phyloP scores from a whole-genome alignment of 2,113 vertebrate species.

The Potamarius usumacintae region DNA sequence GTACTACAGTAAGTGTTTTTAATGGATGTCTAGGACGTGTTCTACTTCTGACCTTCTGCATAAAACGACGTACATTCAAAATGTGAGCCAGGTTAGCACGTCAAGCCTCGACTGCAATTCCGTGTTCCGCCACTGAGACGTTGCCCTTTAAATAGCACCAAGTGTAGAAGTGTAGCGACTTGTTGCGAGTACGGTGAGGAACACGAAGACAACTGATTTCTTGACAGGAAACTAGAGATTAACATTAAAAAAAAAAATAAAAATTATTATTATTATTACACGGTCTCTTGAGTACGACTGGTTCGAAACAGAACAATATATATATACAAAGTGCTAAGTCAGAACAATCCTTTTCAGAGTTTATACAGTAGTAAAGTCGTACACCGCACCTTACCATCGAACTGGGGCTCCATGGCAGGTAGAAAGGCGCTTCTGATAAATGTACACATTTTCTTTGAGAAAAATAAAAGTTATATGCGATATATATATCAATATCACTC shows the following conservation, averaged over 20 bases:
- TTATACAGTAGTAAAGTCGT: slow-evolving; percentile 74
- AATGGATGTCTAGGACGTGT: slow-evolving; percentile 44
- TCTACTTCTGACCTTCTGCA: slow-evolving; percentile 3
- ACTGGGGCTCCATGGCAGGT: slow-evolving; percentile 80
- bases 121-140: slow-evolving; percentile 43
- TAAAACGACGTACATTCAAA: background rate
- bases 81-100: background rate
- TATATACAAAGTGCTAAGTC: slow-evolving; percentile 76
- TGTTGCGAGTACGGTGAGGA: slow-evolving; percentile 54
- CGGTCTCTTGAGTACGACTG: slow-evolving; percentile 37
- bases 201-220: slow-evolving; percentile 54
- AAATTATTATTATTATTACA: slow-evolving; percentile 35
- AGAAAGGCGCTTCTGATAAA: slow-evolving; percentile 84
- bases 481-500: slow-evolving; percentile 54
- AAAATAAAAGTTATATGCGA: slow-evolving; percentile 58
- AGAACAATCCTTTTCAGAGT: slow-evolving; percentile 72
- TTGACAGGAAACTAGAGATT: slow-evolving; percentile 39
- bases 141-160: slow-evolving; percentile 77
- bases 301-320: slow-evolving; percentile 57
- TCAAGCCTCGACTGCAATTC: background rate
- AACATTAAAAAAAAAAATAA: slow-evolving; percentile 38
- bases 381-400: slow-evolving; percentile 77
- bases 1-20: slow-evolving; percentile 48
- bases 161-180: slow-evolving; percentile 71
- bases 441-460: slow-evolving; percentile 72